Evolutionary conservation across 1,140 invertebrate species (phyloP).

Genomic region (Magallana angulata): DNA sequence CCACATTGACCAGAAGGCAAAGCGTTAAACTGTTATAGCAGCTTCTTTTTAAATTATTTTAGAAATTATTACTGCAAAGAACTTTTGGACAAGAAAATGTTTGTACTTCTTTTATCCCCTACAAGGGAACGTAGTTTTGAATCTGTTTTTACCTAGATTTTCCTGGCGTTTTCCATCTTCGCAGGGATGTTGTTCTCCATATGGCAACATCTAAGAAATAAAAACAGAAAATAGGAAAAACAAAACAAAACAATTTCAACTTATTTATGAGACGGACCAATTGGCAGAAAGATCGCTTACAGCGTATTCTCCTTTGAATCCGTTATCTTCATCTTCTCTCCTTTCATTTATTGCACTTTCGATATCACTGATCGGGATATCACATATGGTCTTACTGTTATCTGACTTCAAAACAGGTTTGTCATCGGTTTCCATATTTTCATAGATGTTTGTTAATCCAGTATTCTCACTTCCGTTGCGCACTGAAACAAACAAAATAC

Average conservation of each 20-base stretch:
- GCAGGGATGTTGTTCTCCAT: neutral
- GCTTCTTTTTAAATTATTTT: too few species aligned
- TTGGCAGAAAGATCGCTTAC: neutral
- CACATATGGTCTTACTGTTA: neutral
- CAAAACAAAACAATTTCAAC: too few species aligned
- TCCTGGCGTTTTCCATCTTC: neutral
- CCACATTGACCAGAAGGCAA: too few species aligned
- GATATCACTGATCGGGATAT: neutral
- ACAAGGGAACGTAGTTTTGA: slow-evolving; percentile 19
- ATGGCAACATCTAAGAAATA: neutral
- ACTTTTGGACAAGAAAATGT: too few species aligned
- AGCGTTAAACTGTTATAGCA: too few species aligned
- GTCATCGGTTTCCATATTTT: neutral
- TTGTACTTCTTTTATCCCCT: neutral
- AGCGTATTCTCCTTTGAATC: slow-evolving; percentile 14
- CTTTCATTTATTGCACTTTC: neutral
- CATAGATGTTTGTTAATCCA: neutral
- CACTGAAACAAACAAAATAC: neutral
- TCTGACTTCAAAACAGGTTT: neutral
- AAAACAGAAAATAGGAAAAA: neutral
- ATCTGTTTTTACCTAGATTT: neutral
- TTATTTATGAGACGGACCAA: too few species aligned
- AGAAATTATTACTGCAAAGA: too few species aligned
- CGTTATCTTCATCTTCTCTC: neutral
- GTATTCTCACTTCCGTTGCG: neutral